Evolutionary conservation across 2,113 vertebrate genomes (phyloP).

Genomic region (Cricetomys ansorgei): DNA sequence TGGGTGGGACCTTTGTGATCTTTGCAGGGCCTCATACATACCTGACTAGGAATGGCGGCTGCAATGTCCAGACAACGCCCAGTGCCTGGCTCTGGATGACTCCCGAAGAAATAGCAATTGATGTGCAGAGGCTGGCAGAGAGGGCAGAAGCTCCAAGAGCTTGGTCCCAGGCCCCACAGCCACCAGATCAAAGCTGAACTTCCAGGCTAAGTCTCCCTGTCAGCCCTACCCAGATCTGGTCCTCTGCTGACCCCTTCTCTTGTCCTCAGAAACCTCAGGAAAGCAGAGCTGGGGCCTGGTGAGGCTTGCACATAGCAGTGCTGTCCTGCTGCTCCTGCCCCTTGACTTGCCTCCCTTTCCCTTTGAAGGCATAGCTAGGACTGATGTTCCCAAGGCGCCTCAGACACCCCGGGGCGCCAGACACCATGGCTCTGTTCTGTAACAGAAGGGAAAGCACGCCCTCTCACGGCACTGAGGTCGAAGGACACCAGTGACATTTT

Average conservation of each 20-base stretch:
- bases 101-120: neutral
- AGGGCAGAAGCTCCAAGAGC: neutral
- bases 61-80: rapidly evolving
- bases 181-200: neutral
- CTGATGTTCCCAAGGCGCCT: rapidly evolving
- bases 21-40: rapidly evolving
- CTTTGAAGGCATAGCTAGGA: neutral
- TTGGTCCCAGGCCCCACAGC: neutral
- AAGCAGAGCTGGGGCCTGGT: neutral
- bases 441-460: neutral
- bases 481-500: neutral
- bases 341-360: neutral
- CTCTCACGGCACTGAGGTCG: rapidly evolving
- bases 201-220: neutral
- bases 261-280: neutral
- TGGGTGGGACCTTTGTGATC: rapidly evolving
- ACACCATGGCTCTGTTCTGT: neutral
- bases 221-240: neutral
- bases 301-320: rapidly evolving
- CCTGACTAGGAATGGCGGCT: neutral
- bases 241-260: neutral
- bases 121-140: no score
- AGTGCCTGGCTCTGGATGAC: rapidly evolving
- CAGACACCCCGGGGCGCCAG: neutral
- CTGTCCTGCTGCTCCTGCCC: neutral